phyloP scores from a whole-genome alignment of 30 jellyfish, hydroid and myxozoan genomes.

The Hydractinia symbiolongicarpus region DNA sequence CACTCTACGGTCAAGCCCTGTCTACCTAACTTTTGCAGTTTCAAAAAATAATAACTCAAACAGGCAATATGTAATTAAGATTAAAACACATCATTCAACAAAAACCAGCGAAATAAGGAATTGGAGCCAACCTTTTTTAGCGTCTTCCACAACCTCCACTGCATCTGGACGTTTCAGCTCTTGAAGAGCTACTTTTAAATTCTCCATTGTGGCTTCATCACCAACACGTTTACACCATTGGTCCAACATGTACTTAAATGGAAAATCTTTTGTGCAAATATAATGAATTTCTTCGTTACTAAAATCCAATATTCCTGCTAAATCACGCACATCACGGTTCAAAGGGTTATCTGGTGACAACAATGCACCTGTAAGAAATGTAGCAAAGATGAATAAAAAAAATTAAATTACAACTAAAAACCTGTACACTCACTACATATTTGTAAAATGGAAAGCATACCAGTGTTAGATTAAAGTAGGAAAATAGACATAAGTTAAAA shows the following conservation, averaged over 20 bases:
- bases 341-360: constrained; percentile 27
- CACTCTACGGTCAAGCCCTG: too few relatives aligned
- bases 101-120: too few relatives aligned
- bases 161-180: constrained; percentile 30
- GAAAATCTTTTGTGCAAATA: background rate
- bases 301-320: constrained; percentile 37
- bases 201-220: constrained; percentile 26
- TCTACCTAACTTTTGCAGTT: too few relatives aligned
- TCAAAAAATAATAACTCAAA: too few relatives aligned
- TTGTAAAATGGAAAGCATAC: too few relatives aligned
- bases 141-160: constrained; percentile 16
- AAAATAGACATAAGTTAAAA: too few relatives aligned
- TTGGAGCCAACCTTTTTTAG: constrained; percentile 12
- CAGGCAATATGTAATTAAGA: too few relatives aligned
- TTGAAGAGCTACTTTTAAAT: background rate
- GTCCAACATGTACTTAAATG: constrained; percentile 30
- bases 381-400: background rate
- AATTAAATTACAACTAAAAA: too few relatives aligned
- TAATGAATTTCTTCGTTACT: constrained; percentile 11
- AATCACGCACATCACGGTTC: constrained; percentile 21
- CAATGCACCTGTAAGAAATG: background rate
- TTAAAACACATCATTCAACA: too few relatives aligned
- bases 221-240: constrained; percentile 23
- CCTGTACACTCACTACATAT: too few relatives aligned
- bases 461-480: too few relatives aligned